Percentiles rank a stretch among this genome's conserved stretches.
Evolutionary conservation across 1,140 invertebrate genomes (phyloP).

Genomic region (Scaptodrosophila lebanonensis): DNA sequence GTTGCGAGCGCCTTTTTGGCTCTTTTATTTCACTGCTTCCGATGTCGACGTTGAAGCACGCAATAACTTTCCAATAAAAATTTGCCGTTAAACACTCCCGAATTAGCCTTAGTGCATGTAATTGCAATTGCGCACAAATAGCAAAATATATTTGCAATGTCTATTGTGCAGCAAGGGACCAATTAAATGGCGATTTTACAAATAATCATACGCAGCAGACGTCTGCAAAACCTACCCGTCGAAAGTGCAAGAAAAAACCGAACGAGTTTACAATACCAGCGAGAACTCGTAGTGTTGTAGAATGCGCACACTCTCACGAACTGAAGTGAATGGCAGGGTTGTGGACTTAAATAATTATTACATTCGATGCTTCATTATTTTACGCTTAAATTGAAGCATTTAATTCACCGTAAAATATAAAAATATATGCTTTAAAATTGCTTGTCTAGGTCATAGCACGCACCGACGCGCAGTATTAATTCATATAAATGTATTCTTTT

Average conservation of each 20-base stretch:
- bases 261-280: slow-evolving; percentile 41
- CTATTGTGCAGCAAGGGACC: slow-evolving; percentile 33
- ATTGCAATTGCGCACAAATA: slow-evolving; percentile 33
- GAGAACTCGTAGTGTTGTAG: slow-evolving; percentile 27
- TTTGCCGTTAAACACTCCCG: slow-evolving; percentile 17
- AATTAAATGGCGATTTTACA: slow-evolving; percentile 43
- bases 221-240: slow-evolving; percentile 72
- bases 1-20: slow-evolving; percentile 23
- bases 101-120: slow-evolving; percentile 5
- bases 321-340: too few relatives aligned
- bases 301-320: slow-evolving; percentile 3
- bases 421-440: too few relatives aligned
- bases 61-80: slow-evolving; percentile 56
- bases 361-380: too few relatives aligned
- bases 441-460: too few relatives aligned
- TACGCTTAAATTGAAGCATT: too few relatives aligned
- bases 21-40: slow-evolving; percentile 29
- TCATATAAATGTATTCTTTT: too few relatives aligned
- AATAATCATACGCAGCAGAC: slow-evolving; percentile 64
- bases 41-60: slow-evolving; percentile 55
- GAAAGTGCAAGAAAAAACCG: slow-evolving; percentile 61
- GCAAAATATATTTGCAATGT: slow-evolving; percentile 40
- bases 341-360: too few relatives aligned
- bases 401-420: too few relatives aligned
- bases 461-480: too few relatives aligned